A percentile compares a stretch with the other conserved stretches of the same genome.
Evolutionary conservation across 2,797 vertebrate genomes (phyloP).

Genomic region (Mus minutoides): DNA sequence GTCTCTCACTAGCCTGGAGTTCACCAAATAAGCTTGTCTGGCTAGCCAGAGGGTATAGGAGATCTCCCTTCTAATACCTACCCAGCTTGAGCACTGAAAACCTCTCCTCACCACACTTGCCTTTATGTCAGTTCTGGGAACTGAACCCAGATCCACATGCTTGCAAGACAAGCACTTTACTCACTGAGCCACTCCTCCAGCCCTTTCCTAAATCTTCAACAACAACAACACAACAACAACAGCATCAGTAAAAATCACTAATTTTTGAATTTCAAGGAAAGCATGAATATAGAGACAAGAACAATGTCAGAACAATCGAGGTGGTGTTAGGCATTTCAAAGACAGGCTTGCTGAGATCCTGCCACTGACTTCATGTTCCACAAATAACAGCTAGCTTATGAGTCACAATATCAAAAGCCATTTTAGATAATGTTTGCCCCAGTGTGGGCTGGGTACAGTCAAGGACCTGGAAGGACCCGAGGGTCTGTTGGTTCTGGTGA

Average conservation of each 20-base stretch:
- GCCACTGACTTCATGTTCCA: not conserved
- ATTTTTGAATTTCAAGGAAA: conserved; percentile 36
- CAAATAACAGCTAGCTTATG: not conserved
- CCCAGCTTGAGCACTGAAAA: not conserved
- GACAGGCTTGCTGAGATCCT: not conserved
- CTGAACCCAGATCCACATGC: not conserved
- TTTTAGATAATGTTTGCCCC: not conserved
- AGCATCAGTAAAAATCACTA: not conserved
- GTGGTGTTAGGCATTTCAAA: not conserved
- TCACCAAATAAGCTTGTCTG: not conserved
- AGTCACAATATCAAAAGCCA: not conserved
- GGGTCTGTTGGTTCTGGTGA: not conserved
- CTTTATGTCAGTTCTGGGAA: not conserved
- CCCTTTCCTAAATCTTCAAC: not conserved
- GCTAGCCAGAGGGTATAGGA: not conserved
- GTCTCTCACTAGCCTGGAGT: not conserved
- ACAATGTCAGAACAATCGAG: not conserved
- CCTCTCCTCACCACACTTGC: not conserved
- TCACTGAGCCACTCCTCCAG: not conserved
- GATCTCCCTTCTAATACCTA: too few species aligned
- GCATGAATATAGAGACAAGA: not conserved
- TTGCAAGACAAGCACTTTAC: not conserved
- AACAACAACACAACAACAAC: not conserved
- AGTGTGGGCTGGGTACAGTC: not conserved
- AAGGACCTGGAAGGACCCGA: not conserved